phyloP scores from a whole-genome alignment of 2,113 vertebrate species.

The Opisthocomus hoazin region DNA sequence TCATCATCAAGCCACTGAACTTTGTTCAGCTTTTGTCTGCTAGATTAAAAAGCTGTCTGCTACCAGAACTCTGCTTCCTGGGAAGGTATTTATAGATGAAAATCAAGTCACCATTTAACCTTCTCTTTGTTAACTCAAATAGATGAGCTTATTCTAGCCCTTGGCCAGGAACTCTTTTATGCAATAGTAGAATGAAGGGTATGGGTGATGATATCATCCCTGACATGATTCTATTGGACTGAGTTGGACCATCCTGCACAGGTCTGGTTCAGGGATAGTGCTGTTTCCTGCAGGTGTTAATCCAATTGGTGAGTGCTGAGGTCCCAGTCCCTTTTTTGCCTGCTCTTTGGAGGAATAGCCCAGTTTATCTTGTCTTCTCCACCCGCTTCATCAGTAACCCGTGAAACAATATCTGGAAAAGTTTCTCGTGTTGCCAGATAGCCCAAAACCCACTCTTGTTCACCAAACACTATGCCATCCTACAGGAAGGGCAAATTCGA shows the following conservation, averaged over 20 bases:
- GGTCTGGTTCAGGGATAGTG: neutral
- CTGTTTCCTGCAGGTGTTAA: neutral
- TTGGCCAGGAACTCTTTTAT: neutral
- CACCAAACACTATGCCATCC: too few relatives aligned
- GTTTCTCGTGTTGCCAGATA: neutral
- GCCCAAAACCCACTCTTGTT: neutral
- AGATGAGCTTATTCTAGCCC: neutral
- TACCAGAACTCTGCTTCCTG: neutral
- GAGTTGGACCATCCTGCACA: neutral
- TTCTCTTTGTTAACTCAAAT: neutral
- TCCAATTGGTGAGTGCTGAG: neutral
- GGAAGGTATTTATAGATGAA: neutral
- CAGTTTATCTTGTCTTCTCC: neutral
- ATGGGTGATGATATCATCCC: neutral
- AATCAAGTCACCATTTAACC: neutral
- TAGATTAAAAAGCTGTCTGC: neutral
- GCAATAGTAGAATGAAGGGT: neutral
- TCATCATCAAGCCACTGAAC: neutral
- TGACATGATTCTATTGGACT: neutral
- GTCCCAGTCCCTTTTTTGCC: accelerated
- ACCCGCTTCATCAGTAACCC: neutral
- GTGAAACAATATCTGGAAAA: neutral
- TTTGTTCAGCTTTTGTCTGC: neutral
- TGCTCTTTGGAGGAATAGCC: neutral
- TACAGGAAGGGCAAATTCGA: neutral